Evolutionary conservation across 1,140 invertebrate genomes (phyloP).

Genomic region (Teleogryllus occipitalis): DNA sequence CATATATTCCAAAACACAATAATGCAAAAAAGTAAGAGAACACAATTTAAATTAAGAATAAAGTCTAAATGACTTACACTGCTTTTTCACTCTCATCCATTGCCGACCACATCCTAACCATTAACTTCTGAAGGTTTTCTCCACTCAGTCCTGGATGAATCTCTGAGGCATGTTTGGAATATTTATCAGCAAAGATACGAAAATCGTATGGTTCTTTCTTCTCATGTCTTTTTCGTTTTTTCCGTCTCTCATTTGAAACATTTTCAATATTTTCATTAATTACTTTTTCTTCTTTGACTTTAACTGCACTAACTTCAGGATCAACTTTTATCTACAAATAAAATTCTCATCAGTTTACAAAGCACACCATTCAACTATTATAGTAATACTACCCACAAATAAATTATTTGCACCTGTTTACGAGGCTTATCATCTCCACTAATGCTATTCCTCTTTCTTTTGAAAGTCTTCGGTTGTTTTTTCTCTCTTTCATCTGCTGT

Average conservation of each 20-base stretch:
- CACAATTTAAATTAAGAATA: too few relatives aligned
- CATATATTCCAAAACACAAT: background rate
- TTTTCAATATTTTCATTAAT: background rate
- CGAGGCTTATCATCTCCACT: background rate
- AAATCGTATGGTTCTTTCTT: background rate
- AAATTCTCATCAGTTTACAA: slow-evolving; percentile 15
- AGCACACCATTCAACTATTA: slow-evolving; percentile 28
- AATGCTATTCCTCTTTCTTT: background rate
- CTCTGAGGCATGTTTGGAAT: background rate
- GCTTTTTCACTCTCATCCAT: slow-evolving; percentile 6
- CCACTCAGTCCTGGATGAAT: slow-evolving; percentile 16
- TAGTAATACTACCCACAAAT: background rate
- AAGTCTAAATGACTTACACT: background rate
- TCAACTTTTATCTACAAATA: slow-evolving; percentile 24
- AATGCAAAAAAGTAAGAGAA: too few relatives aligned
- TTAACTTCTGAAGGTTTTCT: slow-evolving; percentile 15
- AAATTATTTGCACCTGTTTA: background rate
- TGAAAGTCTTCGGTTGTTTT: background rate
- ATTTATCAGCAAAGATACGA: background rate
- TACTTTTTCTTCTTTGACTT: background rate
- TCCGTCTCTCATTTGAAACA: background rate
- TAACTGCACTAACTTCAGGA: slow-evolving; percentile 23
- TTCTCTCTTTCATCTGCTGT: background rate
- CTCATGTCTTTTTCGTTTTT: background rate
- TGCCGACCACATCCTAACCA: background rate